A percentile compares a stretch with the other conserved stretches of the same genome.
These are phyloP conservation scores for Ormyrus rosae DNA, from an alignment of 2,888 invertebrate species.

Conservation along the genomic window DNA sequence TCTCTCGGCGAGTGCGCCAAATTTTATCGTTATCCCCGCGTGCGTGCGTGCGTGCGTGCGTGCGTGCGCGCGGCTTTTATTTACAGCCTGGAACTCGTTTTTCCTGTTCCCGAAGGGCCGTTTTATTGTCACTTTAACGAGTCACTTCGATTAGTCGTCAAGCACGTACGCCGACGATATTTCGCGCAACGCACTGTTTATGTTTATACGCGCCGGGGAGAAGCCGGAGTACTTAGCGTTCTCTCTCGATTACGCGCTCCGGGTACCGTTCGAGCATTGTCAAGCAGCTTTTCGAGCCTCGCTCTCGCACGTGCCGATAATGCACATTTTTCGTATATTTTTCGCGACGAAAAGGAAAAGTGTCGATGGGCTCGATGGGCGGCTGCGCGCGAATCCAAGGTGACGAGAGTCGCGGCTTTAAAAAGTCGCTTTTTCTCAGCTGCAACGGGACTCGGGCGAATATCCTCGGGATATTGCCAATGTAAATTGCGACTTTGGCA, in stretches of 20 bases:
- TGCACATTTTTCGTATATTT: neutral
- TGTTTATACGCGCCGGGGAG: constrained; percentile 29
- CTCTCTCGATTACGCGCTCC: constrained; percentile 44
- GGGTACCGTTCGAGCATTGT: neutral
- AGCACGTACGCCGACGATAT: constrained; percentile 24
- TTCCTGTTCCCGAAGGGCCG: constrained; percentile 56
- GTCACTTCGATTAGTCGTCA: constrained; percentile 45
- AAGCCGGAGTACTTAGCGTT: constrained; percentile 14
- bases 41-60: constrained; percentile 6
- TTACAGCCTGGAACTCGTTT: constrained; percentile 59
- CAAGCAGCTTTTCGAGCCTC: neutral
- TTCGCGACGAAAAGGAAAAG: neutral
- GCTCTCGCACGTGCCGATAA: neutral
- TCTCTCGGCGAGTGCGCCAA: constrained; percentile 43
- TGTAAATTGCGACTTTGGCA: neutral
- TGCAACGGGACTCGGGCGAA: constrained; percentile 27
- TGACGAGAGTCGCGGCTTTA: neutral
- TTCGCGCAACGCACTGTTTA: constrained; percentile 48
- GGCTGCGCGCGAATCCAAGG: neutral
- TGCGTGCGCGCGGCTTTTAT: constrained; percentile 41
- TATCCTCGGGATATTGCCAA: constrained; percentile 1
- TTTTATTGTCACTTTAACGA: constrained; percentile 54
- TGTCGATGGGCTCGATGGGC: constrained; percentile 40
- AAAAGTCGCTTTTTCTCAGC: neutral
- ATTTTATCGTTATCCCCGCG: constrained; percentile 52